phyloP scores from a whole-genome alignment of 2,888 invertebrate species.

The Griposia aprilina region DNA sequence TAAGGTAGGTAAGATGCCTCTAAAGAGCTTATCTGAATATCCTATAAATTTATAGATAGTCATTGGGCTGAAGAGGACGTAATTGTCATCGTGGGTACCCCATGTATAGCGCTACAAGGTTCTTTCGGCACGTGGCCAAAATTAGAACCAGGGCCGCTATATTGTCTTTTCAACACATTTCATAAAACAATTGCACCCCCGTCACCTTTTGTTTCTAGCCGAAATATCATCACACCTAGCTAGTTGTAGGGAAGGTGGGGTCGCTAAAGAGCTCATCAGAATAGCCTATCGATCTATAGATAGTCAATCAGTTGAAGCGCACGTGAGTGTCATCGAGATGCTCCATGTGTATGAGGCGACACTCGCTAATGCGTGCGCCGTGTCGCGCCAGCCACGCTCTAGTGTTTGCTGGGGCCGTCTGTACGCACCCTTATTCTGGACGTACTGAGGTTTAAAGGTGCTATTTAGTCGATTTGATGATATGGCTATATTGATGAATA shows the following conservation, averaged over 20 bases:
- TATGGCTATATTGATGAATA: no score
- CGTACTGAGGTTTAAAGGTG: neutral
- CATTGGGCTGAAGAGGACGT: slow-evolving; percentile 21
- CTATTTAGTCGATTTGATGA: neutral
- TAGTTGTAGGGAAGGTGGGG: neutral
- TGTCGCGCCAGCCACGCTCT: slow-evolving; percentile 64
- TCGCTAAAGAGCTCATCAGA: slow-evolving; percentile 5
- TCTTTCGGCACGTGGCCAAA: no score
- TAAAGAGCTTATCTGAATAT: slow-evolving; percentile 14
- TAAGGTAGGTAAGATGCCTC: no score
- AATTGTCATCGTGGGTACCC: slow-evolving; percentile 35
- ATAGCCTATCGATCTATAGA: slow-evolving; percentile 24
- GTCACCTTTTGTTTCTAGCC: neutral
- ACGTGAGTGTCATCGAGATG: slow-evolving; percentile 30
- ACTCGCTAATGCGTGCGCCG: slow-evolving; percentile 74
- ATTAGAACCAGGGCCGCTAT: no score
- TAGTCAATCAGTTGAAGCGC: slow-evolving; percentile 29
- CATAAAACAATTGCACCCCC: neutral
- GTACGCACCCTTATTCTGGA: slow-evolving; percentile 60
- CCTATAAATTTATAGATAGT: slow-evolving; percentile 23
- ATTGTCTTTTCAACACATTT: no score
- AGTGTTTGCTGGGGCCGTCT: slow-evolving; percentile 67
- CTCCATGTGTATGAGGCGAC: slow-evolving; percentile 49
- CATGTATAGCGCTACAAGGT: neutral
- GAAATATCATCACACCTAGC: neutral